Evolutionary conservation across 1,140 invertebrate species (phyloP).

Genomic region (Thalassaphorura encarpata): DNA sequence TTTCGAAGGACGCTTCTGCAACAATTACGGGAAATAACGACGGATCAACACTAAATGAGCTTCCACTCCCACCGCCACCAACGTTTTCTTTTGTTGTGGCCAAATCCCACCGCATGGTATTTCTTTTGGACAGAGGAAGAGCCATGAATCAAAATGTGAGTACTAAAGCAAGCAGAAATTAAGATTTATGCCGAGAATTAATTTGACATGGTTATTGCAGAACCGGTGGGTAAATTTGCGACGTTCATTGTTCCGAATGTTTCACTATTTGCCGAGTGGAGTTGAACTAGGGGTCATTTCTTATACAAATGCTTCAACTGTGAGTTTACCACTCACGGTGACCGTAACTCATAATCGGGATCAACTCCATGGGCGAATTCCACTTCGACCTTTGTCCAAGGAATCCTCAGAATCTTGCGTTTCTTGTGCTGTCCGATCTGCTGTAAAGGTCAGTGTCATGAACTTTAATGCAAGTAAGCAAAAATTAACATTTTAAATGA

Average conservation of each 20-base stretch:
- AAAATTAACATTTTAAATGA: constrained; percentile 2
- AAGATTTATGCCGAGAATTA: background rate
- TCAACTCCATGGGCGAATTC: constrained; percentile 34
- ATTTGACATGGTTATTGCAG: constrained; percentile 11
- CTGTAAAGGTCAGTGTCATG: constrained; percentile 21
- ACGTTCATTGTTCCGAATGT: constrained; percentile 32
- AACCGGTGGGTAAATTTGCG: constrained; percentile 33
- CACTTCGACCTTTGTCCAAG: constrained; percentile 28
- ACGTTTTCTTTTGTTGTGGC: constrained; percentile 24
- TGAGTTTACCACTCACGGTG: constrained; percentile 33
- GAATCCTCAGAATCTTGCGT: constrained; percentile 25
- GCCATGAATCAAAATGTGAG: constrained; percentile 32
- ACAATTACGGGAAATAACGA: no score
- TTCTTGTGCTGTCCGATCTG: constrained; percentile 25
- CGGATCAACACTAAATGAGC: no score
- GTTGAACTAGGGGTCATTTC: constrained; percentile 34
- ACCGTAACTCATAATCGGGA: constrained; percentile 35
- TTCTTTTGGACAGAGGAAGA: constrained; percentile 25
- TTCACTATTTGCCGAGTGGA: constrained; percentile 33
- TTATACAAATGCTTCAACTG: constrained; percentile 28
- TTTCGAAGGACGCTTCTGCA: no score
- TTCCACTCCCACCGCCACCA: no score
- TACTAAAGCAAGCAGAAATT: background rate
- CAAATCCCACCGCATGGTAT: constrained; percentile 31
- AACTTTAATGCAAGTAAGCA: background rate